These are phyloP conservation scores for Saimiri boliviensis DNA, from an alignment of 2,113 vertebrate species.

Conservation along the genomic window DNA sequence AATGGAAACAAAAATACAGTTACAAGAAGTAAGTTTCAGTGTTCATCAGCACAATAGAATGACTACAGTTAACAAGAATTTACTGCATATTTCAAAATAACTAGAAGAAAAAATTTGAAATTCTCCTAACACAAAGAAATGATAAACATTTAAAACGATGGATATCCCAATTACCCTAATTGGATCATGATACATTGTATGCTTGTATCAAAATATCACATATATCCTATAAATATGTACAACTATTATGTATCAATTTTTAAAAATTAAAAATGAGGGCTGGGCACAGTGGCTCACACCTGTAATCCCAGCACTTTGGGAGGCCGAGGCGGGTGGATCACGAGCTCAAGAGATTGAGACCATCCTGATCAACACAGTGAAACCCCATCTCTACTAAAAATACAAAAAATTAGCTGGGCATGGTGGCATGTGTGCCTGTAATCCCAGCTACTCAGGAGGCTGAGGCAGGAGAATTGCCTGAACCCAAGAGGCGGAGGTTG, in stretches of 20 bases:
- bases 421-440: too few relatives aligned
- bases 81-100: not conserved
- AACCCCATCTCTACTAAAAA: too few relatives aligned
- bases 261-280: too few relatives aligned
- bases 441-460: too few relatives aligned
- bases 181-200: not conserved
- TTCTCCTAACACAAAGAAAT: not conserved
- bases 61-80: not conserved
- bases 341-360: too few relatives aligned
- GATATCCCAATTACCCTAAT: not conserved
- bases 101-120: not conserved
- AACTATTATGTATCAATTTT: too few relatives aligned
- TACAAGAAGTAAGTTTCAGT: not conserved
- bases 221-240: not conserved
- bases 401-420: too few relatives aligned
- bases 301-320: not conserved
- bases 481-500: too few relatives aligned
- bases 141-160: not conserved
- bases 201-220: not conserved
- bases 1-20: not conserved
- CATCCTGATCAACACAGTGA: too few relatives aligned
- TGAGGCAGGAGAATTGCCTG: too few relatives aligned
- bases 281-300: not conserved
- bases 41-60: not conserved
- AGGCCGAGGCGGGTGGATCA: not conserved